A percentile compares a stretch with the other conserved stretches of the same genome.
Conservation (phyloP, 1,140 invertebrate species). For the Drosophila ogumai region DNA sequence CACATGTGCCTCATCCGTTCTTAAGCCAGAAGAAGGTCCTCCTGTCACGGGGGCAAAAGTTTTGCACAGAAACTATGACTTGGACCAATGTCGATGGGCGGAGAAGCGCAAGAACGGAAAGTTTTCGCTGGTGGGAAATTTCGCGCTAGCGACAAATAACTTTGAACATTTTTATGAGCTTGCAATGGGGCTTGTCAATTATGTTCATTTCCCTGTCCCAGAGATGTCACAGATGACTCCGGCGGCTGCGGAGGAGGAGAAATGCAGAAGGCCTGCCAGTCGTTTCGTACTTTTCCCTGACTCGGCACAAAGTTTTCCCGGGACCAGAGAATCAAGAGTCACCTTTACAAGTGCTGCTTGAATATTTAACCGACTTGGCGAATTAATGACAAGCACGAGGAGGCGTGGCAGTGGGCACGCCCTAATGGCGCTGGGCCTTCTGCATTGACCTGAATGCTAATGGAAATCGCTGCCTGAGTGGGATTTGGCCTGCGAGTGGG, state of each 20-base stretch:
- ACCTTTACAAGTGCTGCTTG: slow-evolving; percentile 37
- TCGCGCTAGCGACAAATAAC: slow-evolving; percentile 67
- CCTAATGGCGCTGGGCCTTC: slow-evolving; percentile 40
- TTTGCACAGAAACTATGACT: slow-evolving; percentile 55
- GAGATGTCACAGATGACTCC: slow-evolving; percentile 26
- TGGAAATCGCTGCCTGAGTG: slow-evolving; percentile 47
- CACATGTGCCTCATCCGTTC: slow-evolving; percentile 44
- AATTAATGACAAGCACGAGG: slow-evolving; percentile 44
- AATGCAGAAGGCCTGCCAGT: slow-evolving; percentile 20
- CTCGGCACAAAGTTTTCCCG: slow-evolving; percentile 38
- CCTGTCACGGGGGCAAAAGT: slow-evolving; percentile 39
- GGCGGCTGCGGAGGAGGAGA: neutral
- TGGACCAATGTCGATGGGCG: slow-evolving; percentile 33
- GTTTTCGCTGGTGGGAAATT: slow-evolving; percentile 51
- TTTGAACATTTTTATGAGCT: slow-evolving; percentile 64
- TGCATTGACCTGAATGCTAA: slow-evolving; percentile 62
- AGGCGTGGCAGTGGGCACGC: slow-evolving; percentile 22
- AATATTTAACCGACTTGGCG: slow-evolving; percentile 50
- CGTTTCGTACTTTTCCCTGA: slow-evolving; percentile 33
- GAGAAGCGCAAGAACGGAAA: slow-evolving; percentile 27
- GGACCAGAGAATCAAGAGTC: slow-evolving; percentile 41
- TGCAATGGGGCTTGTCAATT: slow-evolving; percentile 63
- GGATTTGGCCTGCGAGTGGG: slow-evolving; percentile 39
- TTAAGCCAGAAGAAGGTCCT: slow-evolving; percentile 22
- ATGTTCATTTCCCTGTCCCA: slow-evolving; percentile 40